phyloP scores from a whole-genome alignment of 2,797 vertebrate species.

The Miichthys miiuy region DNA sequence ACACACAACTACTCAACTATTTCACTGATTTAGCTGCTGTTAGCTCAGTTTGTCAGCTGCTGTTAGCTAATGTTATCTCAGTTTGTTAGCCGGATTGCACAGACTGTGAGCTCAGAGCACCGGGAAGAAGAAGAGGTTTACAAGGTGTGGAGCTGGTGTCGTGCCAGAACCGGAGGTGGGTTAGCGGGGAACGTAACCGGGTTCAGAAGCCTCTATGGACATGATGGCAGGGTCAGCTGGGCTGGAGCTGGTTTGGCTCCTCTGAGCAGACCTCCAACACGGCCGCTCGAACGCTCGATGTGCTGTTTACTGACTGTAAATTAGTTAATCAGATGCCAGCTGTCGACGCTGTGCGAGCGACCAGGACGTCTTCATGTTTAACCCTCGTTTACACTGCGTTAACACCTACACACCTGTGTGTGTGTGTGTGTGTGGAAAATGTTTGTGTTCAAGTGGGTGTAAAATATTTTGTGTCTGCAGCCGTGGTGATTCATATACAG shows the following conservation, averaged over 20 bases:
- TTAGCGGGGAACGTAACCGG: too few species aligned
- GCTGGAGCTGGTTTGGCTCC: too few species aligned
- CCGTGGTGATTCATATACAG: conserved; percentile 30
- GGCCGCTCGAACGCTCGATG: not conserved
- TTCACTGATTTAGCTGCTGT: too few species aligned
- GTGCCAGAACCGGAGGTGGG: too few species aligned
- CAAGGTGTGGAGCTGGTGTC: too few species aligned
- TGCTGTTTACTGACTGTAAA: conserved; percentile 32
- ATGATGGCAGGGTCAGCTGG: not conserved
- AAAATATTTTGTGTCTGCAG: conserved; percentile 13
- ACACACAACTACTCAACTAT: too few species aligned
- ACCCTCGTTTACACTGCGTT: not conserved
- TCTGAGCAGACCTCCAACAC: not conserved
- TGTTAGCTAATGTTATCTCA: too few species aligned
- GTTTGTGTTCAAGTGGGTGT: conserved; percentile 29
- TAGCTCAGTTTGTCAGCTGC: too few species aligned
- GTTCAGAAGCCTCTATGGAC: too few species aligned
- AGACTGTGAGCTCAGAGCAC: too few species aligned
- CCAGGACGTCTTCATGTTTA: not conserved
- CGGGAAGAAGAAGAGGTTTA: too few species aligned
- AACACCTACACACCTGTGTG: conserved; percentile 17
- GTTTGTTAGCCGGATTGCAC: too few species aligned
- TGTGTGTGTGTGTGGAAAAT: conserved; percentile 2
- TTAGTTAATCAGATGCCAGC: conserved; percentile 13
- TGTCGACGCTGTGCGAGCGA: not conserved